Percentiles rank a stretch among this genome's conserved stretches.
Evolutionary conservation across 2,888 invertebrate species (phyloP).

Genomic region (Xestobium rufovillosum): DNA sequence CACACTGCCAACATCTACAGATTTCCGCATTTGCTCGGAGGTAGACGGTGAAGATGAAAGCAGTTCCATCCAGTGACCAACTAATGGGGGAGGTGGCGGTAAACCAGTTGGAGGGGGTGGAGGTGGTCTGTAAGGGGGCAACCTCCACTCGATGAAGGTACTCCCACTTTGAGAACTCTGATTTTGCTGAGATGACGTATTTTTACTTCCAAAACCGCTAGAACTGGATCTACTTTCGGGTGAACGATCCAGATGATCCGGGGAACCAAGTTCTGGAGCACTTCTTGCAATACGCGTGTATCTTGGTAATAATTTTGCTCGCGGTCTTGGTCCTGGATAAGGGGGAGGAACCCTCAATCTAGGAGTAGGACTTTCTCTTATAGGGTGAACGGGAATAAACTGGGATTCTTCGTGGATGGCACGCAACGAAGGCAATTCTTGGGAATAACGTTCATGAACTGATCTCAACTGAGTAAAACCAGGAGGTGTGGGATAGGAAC

Average conservation of each 20-base stretch:
- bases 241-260: conserved; percentile 65
- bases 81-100: conserved; percentile 53
- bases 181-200: conserved; percentile 74
- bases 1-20: conserved; percentile 75
- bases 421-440: conserved; percentile 62
- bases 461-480: conserved; percentile 58
- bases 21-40: conserved; percentile 50
- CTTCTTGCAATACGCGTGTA: conserved; percentile 60
- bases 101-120: conserved; percentile 52
- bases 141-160: conserved; percentile 65
- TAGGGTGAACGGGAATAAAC: conserved; percentile 55
- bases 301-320: conserved; percentile 58
- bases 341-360: conserved; percentile 37
- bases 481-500: conserved; percentile 70
- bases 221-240: conserved; percentile 84
- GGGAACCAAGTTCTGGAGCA: conserved; percentile 58
- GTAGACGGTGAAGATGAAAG: conserved; percentile 48
- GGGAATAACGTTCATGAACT: conserved; percentile 61
- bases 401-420: conserved; percentile 67
- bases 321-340: conserved; percentile 45
- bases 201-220: conserved; percentile 86
- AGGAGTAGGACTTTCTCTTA: conserved; percentile 55
- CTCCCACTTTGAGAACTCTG: conserved; percentile 68
- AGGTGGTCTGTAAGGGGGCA: conserved; percentile 70
- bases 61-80: conserved; percentile 59